Evolutionary conservation across 2,113 vertebrate genomes (phyloP), one percentile per base, ranked within the genome.

Genomic region (Cacatua alba): DNA sequence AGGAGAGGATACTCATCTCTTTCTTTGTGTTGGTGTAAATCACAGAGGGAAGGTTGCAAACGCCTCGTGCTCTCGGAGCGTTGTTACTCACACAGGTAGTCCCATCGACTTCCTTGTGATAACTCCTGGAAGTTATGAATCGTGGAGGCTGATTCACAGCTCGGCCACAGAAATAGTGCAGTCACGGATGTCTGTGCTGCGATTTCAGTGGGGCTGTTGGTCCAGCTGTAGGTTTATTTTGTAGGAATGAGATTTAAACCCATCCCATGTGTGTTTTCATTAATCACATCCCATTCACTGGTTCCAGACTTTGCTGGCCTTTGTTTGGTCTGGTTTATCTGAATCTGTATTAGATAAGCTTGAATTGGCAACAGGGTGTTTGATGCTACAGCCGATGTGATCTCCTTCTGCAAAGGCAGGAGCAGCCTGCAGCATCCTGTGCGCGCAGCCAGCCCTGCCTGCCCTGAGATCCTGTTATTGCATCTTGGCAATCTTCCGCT

Each of bases 291-390:
- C 62, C 87, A 78, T 97, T 90, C 97, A 94, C 94, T 90, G 92
- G 95, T 94, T 96, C 96, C 96, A 96, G 97, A 94, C 95, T 95
- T 93, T 59, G 70, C 87, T 88, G 96, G 81, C 81, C 93, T 98
- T 71, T 89, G 69, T 86, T 97, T 90, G 96, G 92, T 86, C 94
- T 88, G 90, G 84, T 95, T 97, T 94, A 94, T 93, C 95, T 80
- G 96, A 92, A 85, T 88, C 93, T 96, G 94, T 91, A 93, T 97
- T 96, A 97, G 95, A 94, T 83, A 74, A 97, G 84, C 59, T 59
- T 79, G 94, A 91, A 92, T 59, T 93, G 93, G 94, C 91, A 89
- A 6, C 64, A 21, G 57, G 85, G 37, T 10, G 33, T 17, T 4
- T n/a, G 93, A 26, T 23, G 92, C 65, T 14, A 4, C 6, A 55